These are phyloP conservation scores for Cryptophagus acutangulus DNA, from an alignment of 2,888 invertebrate genomes.

Conservation along the genomic window DNA sequence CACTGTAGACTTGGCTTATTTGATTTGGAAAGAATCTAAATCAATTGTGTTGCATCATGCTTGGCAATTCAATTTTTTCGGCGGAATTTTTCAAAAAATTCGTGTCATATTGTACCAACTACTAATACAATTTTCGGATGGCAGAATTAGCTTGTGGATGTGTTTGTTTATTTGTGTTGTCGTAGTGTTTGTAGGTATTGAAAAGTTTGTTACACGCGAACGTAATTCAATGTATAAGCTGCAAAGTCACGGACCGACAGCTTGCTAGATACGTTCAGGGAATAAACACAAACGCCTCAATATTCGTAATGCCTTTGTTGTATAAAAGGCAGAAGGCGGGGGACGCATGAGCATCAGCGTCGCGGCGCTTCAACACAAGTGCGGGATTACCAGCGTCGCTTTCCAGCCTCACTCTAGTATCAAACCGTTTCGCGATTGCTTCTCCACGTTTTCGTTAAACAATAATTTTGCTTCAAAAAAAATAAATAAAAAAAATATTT, in stretches of 20 bases:
- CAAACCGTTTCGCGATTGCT: slow-evolving; percentile 42
- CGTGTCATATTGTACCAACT: too few species aligned
- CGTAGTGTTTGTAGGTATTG: slow-evolving; percentile 16
- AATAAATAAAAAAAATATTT: too few species aligned
- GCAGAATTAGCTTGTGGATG: too few species aligned
- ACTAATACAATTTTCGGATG: too few species aligned
- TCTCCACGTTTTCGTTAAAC: slow-evolving; percentile 29
- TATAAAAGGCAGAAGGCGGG: slow-evolving; percentile 36
- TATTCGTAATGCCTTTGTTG: slow-evolving; percentile 47
- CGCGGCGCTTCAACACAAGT: slow-evolving; percentile 50
- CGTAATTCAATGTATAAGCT: slow-evolving; percentile 36
- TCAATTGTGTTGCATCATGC: too few species aligned
- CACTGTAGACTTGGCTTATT: too few species aligned
- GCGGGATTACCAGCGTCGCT: slow-evolving; percentile 48
- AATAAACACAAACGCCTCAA: slow-evolving; percentile 49
- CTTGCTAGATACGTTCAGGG: slow-evolving; percentile 48
- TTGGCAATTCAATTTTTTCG: too few species aligned
- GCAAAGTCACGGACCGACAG: slow-evolving; percentile 43
- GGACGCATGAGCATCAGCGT: slow-evolving; percentile 49
- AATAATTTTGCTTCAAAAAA: too few species aligned
- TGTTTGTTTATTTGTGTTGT: too few species aligned
- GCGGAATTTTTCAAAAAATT: too few species aligned
- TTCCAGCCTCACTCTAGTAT: slow-evolving; percentile 46
- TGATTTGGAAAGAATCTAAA: too few species aligned
- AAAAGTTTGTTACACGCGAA: slow-evolving; percentile 28